Evolutionary conservation across 2,888 invertebrate genomes (phyloP).

Genomic region (Clunio marinus): DNA sequence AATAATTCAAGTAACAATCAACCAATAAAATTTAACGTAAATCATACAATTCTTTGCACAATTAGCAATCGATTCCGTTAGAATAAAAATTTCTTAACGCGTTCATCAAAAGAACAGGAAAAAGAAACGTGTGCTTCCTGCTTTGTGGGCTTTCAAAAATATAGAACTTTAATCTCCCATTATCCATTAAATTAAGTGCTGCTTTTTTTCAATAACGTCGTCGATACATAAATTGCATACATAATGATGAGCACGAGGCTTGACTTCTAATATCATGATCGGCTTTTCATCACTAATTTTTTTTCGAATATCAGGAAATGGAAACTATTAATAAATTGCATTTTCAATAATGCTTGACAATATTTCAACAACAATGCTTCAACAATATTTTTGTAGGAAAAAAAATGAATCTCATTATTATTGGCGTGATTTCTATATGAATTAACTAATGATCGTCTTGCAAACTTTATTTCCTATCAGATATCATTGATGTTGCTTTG

Average conservation of each 20-base stretch:
- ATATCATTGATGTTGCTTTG: too few relatives aligned
- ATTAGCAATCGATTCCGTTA: conserved; percentile 27
- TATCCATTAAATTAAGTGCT: too few relatives aligned
- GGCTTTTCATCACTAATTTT: too few relatives aligned
- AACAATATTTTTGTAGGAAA: too few relatives aligned
- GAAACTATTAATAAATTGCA: conserved; percentile 15
- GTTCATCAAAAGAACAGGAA: conserved; percentile 34
- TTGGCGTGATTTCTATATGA: too few relatives aligned
- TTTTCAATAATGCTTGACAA: too few relatives aligned
- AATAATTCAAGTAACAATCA: too few relatives aligned
- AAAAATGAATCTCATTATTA: too few relatives aligned
- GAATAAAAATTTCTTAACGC: neutral
- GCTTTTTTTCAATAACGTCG: neutral
- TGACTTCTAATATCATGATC: neutral
- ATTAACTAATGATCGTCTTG: too few relatives aligned
- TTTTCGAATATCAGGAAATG: neutral
- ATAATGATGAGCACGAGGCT: conserved; percentile 23
- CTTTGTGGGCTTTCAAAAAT: neutral
- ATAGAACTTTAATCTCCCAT: neutral
- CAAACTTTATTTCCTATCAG: too few relatives aligned
- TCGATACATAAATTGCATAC: conserved; percentile 32
- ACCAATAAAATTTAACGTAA: conserved; percentile 4
- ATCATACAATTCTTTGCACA: conserved; percentile 32
- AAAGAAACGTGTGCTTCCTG: conserved; percentile 18
- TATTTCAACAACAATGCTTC: too few relatives aligned